Evolutionary conservation across 2,888 invertebrate genomes (phyloP), one percentile per base, ranked within the genome.

Genomic region (Eristalis intricaria): DNA sequence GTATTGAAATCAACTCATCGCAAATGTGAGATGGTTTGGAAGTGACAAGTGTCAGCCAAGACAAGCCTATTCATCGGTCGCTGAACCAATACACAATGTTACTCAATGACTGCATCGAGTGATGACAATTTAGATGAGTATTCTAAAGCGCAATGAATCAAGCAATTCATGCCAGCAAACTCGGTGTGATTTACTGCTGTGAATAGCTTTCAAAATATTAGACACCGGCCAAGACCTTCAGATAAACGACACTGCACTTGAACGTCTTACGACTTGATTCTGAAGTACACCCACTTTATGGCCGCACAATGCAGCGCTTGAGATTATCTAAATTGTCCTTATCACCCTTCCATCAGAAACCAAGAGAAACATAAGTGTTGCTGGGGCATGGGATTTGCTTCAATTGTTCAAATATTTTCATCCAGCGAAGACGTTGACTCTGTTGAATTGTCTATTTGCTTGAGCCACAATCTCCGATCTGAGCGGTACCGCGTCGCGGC

Each of bases 391-490:
- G 13, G 13, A 13, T 38, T 38, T 13, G 38, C n/a, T 50, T 50
- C 19, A 29, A 22, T 19, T 76, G n/a, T 43, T 35, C 10, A 63
- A 32, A 23, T 66, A 40, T 60, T 76, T 66, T 43, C 23, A 40
- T 40, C 11, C 56, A 65, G 1, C 22, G 15, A 23, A 56, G 38
- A 10, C 40, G 29, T 50, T 73, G 50, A 23, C 4, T 29, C 38
- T 29, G 35, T 5, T 60, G 32, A 58, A 75, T 40, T 60, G 29
- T 76, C 22, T 68, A n/a, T 76, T 43, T 68, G 22, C 22, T 35
- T 68, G 68, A 61, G 43, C 61, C 68, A 68, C 22, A 61, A 66
- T 43, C 38, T 43, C 5, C 43, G 32, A 68, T 76, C 76, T 15
- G 66, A 19, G 38, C 2, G 2, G 38, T n/a, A n/a, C 11, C 13